Evolutionary conservation across 2,888 invertebrate genomes (phyloP).

Genomic region (Lordiphosa andalusiaca): DNA sequence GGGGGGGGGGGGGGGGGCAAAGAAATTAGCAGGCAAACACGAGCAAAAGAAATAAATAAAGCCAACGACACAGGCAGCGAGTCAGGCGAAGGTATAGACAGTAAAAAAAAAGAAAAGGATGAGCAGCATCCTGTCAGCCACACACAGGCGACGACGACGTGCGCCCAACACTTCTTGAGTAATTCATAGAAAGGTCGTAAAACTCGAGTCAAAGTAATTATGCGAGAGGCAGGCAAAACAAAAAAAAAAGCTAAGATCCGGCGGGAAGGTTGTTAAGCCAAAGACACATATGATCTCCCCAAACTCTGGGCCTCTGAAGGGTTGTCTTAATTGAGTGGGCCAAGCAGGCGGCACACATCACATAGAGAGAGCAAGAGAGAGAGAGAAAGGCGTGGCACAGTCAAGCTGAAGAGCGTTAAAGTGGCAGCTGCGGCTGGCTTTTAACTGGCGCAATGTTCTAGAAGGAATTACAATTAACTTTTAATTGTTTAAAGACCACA

Average conservation of each 20-base stretch:
- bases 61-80: constrained; percentile 32
- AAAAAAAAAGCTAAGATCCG: constrained; percentile 45
- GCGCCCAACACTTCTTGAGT: constrained; percentile 70
- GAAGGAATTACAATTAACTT: constrained; percentile 44
- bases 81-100: constrained; percentile 16
- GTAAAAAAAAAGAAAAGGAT: constrained; percentile 47
- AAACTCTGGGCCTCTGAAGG: constrained; percentile 39
- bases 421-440: constrained; percentile 53
- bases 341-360: constrained; percentile 13
- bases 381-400: constrained; percentile 19
- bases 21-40: constrained; percentile 71
- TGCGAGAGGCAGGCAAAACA: constrained; percentile 48
- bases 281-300: constrained; percentile 37
- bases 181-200: constrained; percentile 72
- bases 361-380: constrained; percentile 6
- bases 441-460: constrained; percentile 5
- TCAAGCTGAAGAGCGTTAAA: constrained; percentile 43
- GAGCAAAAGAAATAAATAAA: constrained; percentile 61
- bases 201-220: constrained; percentile 74
- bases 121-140: constrained; percentile 43
- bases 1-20: constrained; percentile 34
- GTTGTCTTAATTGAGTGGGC: constrained; percentile 73
- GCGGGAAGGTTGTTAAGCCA: constrained; percentile 65
- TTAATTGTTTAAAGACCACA: constrained; percentile 51
- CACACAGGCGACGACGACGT: constrained; percentile 44